Evolutionary conservation across 2,888 invertebrate genomes (phyloP), one percentile per base, ranked within the genome.

Genomic region (Dynastes maya): DNA sequence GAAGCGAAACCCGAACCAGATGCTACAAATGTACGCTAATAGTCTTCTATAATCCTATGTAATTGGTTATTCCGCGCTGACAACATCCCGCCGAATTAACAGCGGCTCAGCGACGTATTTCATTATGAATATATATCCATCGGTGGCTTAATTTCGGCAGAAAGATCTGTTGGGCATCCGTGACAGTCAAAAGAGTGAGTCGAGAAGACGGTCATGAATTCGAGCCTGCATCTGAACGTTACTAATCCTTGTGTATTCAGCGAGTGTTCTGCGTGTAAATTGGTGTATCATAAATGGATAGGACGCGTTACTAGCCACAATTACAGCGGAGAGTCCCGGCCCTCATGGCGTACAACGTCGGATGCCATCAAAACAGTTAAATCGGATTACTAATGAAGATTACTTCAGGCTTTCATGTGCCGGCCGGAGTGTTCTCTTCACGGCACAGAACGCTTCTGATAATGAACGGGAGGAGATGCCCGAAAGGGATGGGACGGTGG

Each of bases 371-470:
- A 74, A 74, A 74, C 72, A 63, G 72, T 74, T 74, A 74, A 74
- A 74, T 74, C 72, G 61, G 72, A 74, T 74, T 74, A 74, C 72
- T 74, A 74, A 74, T 74, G 72, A 74, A 74, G 72, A 74, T 74
- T 74, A 74, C 72, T 74, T 61, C 61, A 61, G 49, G 72, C 72
- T 74, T 74, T 61, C 72, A 61, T 74, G 72, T 61, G 72, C 49
- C 45, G 32, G 29, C 40, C 49, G 58, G 63, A 40, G 72, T 74
- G 61, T 74, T 45, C 72, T 74, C 71, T 16, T 71, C 61, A 45
- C 55, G 27, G 72, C 40, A 61, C 61, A 45, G 72, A 45, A 63
- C 61, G 72, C 40, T 71, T 58, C 71, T 58, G 55, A 71, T 71
- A 71, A 71, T 71, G 71, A 71, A 32, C 22, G 58, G 61, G 72